Base-by-base conservation (phyloP, 1,140 invertebrate species). In the Bombus soroeensis region DNA sequence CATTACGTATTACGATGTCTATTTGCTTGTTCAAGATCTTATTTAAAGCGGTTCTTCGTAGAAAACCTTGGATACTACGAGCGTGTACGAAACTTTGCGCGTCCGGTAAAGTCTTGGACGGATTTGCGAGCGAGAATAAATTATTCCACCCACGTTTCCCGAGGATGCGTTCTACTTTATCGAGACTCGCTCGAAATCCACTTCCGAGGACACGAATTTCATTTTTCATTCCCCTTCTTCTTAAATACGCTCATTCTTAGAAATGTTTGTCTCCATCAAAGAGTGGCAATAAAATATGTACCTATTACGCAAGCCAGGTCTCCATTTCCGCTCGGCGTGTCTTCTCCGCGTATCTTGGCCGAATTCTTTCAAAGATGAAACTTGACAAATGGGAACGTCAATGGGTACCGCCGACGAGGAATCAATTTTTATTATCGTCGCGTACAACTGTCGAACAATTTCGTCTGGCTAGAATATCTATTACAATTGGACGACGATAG, bases 401-500 rank as follows among this genome's bases (percentile, higher is more conserved):
- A 22, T 53, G 18, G 18, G 18, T 13, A 5, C 59, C 28, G 12
- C 12, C 59, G 28, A 13, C 34, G 78, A 28, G 15, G 18, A 32
- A n/a, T 41, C 28, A n/a, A 43, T 62, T 74, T 81, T 64, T 53
- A 28, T 57, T 43, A 53, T 53, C 47, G 70, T 25, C 12, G 37
- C 57, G 22, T 15, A 43, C 59, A 37, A 68, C 28, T 6, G 13
- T 68, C 25, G 43, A 34, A 81, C 43, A 41, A 89, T 85, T 88
- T 90, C 66, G 85, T 80, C 80, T 47, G 85, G 85, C 64, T 89
- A 83, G 43, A 91, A 89, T 90, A 92, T 93, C 91, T 87, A 86
- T 89, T 80, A 89, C 89, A 93, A 93, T 94, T 93, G 92, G 91
- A 89, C 86, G 86, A 90, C 91, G 92, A 93, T 94, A 92, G 92